Evolutionary conservation across 2,113 vertebrate genomes (phyloP), one percentile per base, ranked within the genome.

Genomic region (Carlito syrichta): DNA sequence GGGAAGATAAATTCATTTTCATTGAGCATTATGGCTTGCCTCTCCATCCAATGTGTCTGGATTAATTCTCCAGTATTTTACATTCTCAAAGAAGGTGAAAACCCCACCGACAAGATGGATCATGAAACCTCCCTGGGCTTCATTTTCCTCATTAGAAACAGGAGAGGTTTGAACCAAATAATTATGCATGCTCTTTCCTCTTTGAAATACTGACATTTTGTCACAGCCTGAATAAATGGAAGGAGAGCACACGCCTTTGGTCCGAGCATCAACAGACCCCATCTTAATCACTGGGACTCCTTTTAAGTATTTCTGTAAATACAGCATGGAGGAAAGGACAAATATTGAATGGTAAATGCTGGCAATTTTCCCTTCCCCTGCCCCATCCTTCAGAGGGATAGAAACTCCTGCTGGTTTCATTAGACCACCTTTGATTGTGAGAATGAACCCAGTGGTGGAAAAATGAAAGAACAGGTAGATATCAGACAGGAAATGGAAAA

Each of bases 1-100:
- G 25, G 85, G 86, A 68, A 45, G 82, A 10, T 8, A 38, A 20
- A 56, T 2, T 45, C 23, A 6, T 45, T 62, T 11, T 5, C 62
- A 2, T 8, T 4, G 1, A 13, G 11, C 17, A 0, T 6, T 17
- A 12, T 19, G 0, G 13, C 5, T 20, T 0, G 19, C 74, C 71
- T 68, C 66, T 20, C n/a, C 2, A 12, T 40, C 73, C 6, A 17
- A 2, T 0, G 8, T 0, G 10, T 10, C 45, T 20, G 6, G 19
- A 45, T 43, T 17, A n/a, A 50, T 52, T 63, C 87, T 4, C 50
- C 23, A 3, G 6, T 22, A 10, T 23, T 40, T 68, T 83, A n/a
- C 4, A 6, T 60, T 77, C 71, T 81, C 58, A 0, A 3, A 16
- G 69, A 68, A 22, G 0, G 4, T 1, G 2, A 84, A 68, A 30